Base-by-base conservation (phyloP, 2,113 vertebrate species). In the Rhegmatorhina hoffmannsi region DNA sequence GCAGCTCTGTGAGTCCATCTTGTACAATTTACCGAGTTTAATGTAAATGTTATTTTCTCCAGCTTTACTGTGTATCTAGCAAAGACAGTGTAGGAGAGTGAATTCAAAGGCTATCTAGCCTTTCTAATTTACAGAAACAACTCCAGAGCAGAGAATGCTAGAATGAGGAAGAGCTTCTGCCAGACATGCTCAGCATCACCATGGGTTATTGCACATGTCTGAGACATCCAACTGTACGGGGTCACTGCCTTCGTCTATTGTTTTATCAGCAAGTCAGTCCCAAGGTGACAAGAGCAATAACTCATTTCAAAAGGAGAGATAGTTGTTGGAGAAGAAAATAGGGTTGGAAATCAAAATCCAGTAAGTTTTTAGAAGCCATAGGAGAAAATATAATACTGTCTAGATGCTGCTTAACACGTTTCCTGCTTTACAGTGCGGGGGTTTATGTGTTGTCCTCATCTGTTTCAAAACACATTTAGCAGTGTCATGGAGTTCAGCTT, bases 221-320 rank as follows among this genome's bases (percentile, higher is more conserved):
- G 46, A 94, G 72, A 83, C 46, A 88, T 49, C 59, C 0, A 6
- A 59, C 33, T 47, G 24, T n/a, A 62, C 0, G 1, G 38, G 67
- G 90, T 86, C 75, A 88, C 23, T 0, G 0, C 55, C 16, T 94
- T 79, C 12, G 3, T 66, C 87, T 62, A 3, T 33, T 95, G 55
- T 53, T 87, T 90, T 83, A 87, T 91, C 82, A 80, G 46, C n/a
- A 87, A 91, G 43, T 80, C 50, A 91, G 49, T 77, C 86, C 50
- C 60, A 76, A 90, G 55, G 55, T 83, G 75, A 88, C 46, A 93
- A 79, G 59, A 2, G 3, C 26, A 69, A 76, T 50, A 89, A 91
- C 36, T 94, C 84, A 80, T 52, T 94, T 85, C 63, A 74, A 59
- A 89, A 89, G 20, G 16, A 75, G 40, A 31, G 6, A 26, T 9